Evolutionary conservation across 2,888 invertebrate species (phyloP).

Genomic region (Mesochorus sp.): DNA sequence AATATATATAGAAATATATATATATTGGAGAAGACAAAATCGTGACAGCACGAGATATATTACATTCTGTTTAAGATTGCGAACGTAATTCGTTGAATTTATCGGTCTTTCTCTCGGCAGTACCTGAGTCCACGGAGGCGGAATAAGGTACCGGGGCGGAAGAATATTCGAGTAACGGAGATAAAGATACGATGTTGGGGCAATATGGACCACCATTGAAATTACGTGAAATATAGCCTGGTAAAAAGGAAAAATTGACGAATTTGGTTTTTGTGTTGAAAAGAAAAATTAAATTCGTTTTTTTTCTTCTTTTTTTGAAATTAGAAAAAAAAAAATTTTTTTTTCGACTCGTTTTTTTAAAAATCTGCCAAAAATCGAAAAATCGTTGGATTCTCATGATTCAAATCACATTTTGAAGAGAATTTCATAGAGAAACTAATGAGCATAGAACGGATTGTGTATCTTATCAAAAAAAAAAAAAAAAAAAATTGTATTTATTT

Average conservation of each 20-base stretch:
- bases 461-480: no score
- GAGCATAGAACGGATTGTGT: no score
- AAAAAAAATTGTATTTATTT: no score
- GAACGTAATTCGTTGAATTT: slow-evolving; percentile 57
- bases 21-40: neutral
- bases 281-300: no score
- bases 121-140: slow-evolving; percentile 35
- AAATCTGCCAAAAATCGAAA: neutral
- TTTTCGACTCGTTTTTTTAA: no score
- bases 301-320: no score
- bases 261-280: no score
- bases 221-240: no score
- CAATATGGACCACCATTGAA: slow-evolving; percentile 30
- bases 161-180: slow-evolving; percentile 32
- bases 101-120: slow-evolving; percentile 24
- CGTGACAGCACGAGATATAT: slow-evolving; percentile 42
- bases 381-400: neutral
- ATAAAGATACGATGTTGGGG: neutral
- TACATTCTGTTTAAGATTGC: slow-evolving; percentile 43
- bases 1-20: neutral
- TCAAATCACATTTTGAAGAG: no score
- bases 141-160: slow-evolving; percentile 36
- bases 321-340: no score
- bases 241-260: no score
- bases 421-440: no score